Evolutionary conservation across 2,797 vertebrate species (phyloP).

Genomic region (Phyllotis vaccarum): DNA sequence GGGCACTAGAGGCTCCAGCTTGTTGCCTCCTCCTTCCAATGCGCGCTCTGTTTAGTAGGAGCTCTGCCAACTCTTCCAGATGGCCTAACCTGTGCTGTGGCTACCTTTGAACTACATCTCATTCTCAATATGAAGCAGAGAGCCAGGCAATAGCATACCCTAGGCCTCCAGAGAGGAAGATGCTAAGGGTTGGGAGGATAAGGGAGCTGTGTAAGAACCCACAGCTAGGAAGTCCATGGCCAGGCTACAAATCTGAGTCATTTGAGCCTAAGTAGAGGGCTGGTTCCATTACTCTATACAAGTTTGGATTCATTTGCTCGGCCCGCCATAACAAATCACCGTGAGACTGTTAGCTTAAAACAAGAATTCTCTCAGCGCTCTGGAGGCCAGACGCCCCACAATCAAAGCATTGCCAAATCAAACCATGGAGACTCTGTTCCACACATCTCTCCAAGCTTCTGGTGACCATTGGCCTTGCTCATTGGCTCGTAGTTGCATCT

Average conservation of each 20-base stretch:
- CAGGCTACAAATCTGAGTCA: not conserved
- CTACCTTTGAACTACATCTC: not conserved
- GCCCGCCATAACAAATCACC: not conserved
- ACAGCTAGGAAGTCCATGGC: not conserved
- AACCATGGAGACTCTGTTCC: not conserved
- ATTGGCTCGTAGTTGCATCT: not conserved
- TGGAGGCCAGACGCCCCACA: conserved; percentile 7
- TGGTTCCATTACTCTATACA: not conserved
- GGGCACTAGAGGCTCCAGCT: not conserved
- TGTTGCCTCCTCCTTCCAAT: not conserved
- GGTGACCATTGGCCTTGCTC: not conserved
- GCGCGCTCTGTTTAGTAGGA: not conserved
- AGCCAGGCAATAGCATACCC: not conserved
- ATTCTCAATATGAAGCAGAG: not conserved
- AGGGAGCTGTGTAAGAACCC: not conserved
- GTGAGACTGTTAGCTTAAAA: conserved; percentile 14
- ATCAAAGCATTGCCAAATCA: not conserved
- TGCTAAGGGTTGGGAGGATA: not conserved
- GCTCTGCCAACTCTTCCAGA: not conserved
- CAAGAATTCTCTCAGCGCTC: not conserved
- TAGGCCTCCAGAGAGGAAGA: not conserved
- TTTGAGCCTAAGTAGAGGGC: not conserved
- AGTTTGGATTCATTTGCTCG: not conserved
- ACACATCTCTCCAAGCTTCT: not conserved
- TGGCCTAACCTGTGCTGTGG: not conserved